Evolutionary conservation across 2,113 vertebrate species (phyloP), one percentile per base, ranked within the genome.

Genomic region (Oxygymnocypris stewartii): DNA sequence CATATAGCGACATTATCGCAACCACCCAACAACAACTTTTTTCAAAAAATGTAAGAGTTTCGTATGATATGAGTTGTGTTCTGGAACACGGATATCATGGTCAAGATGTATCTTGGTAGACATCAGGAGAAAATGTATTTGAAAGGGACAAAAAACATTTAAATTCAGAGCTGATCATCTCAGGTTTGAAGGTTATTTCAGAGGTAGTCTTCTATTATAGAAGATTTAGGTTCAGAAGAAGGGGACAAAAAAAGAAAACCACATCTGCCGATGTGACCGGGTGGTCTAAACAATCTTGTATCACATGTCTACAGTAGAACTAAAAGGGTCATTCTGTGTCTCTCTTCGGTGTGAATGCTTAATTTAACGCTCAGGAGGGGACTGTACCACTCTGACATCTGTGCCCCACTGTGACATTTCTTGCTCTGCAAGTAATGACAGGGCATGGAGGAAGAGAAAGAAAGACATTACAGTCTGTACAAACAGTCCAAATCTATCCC

Each of bases 301-400:
- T 44, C n/a, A 63, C 87, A 90, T 90, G 87, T 76, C 88, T 89
- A 87, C 86, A 86, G 89, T 86, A 84, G 44, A 76, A 87, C 86
- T 91, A 88, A 92, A 90, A 91, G 80, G 90, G 84, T 85, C 85
- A 88, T 85, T 81, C 82, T 90, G 78, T 77, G 75, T 78, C 87
- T 76, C 78, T 89, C 88, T 84, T 73, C 71, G 51, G 82, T 61
- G 35, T 71, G 84, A 86, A 87, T 89, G 85, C 86, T 92, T 82
- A 83, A 88, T 89, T 86, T 79, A 89, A 86, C 84, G 74, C 84
- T 77, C 90, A 87, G 84, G 81, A 88, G 51, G 85, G 81, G 79
- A 57, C 78, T 31, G 54, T 73, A n/a, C 8, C 51, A 84, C 25
- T 71, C 71, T 78, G 67, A 80, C 79, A 90, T 86, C 80, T 65